Evolutionary conservation across 2,888 invertebrate genomes (phyloP).

Genomic region (Cosmia trapezina): DNA sequence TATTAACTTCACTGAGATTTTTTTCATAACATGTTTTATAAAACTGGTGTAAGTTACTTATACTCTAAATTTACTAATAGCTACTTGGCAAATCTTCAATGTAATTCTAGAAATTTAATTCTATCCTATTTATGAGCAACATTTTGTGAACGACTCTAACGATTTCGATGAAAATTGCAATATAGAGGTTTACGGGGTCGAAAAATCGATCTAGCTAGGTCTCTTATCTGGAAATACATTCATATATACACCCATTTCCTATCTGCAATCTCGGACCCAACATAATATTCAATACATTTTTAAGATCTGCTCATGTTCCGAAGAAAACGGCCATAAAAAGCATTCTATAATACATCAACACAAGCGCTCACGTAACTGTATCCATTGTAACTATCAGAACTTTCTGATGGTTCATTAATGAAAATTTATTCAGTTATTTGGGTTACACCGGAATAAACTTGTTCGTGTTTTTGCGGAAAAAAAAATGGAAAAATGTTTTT

Average conservation of each 20-base stretch:
- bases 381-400: conserved; percentile 47
- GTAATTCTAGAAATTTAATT: background rate
- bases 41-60: background rate
- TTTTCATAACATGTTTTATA: background rate
- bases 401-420: conserved; percentile 57
- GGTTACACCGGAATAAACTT: conserved; percentile 38
- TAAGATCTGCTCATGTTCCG: conserved; percentile 29
- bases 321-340: conserved; percentile 39
- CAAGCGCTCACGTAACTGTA: conserved; percentile 29
- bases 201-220: too few relatives aligned
- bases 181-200: too few relatives aligned
- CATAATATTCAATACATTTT: conserved; percentile 19
- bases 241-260: too few relatives aligned
- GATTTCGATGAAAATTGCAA: too few relatives aligned
- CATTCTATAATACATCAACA: conserved; percentile 43
- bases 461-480: conserved; percentile 45
- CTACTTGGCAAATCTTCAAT: background rate
- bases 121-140: background rate
- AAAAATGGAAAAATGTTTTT: conserved; percentile 29
- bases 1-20: background rate
- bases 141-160: too few relatives aligned
- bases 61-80: background rate
- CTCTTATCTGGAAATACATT: too few relatives aligned
- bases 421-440: conserved; percentile 59
- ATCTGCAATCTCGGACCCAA: conserved; percentile 16